phyloP scores from a whole-genome alignment of 2,888 invertebrate genomes.

The Malacosoma neustria region DNA sequence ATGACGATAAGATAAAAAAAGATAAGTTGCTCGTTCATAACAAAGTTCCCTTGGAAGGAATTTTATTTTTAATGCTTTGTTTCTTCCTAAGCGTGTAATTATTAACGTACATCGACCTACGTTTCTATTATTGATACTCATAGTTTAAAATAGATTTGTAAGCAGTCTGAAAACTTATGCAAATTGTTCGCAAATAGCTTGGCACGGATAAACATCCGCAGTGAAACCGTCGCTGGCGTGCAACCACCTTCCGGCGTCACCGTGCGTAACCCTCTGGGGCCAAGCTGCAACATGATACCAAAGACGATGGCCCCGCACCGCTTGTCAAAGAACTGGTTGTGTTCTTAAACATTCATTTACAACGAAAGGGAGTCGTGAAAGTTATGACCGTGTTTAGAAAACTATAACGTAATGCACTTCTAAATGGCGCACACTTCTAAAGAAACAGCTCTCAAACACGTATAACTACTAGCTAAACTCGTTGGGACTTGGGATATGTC shows the following conservation, averaged over 20 bases:
- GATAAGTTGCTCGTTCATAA: background rate
- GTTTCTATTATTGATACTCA: background rate
- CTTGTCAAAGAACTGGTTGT: conserved; percentile 36
- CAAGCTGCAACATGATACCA: conserved; percentile 28
- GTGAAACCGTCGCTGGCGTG: conserved; percentile 8
- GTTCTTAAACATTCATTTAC: conserved; percentile 37
- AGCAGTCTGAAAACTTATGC: conserved; percentile 1
- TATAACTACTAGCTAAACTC: background rate
- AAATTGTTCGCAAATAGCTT: conserved; percentile 3
- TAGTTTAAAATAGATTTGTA: background rate
- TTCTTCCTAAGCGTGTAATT: too few species aligned
- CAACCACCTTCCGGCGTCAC: conserved; percentile 20
- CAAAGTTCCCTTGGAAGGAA: too few species aligned
- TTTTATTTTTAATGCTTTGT: too few species aligned
- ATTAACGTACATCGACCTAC: too few species aligned
- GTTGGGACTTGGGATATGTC: background rate
- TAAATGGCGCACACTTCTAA: conserved; percentile 16
- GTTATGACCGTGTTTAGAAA: conserved; percentile 38
- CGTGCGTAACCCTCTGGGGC: conserved; percentile 26
- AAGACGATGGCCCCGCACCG: conserved; percentile 25
- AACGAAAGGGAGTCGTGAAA: conserved; percentile 42
- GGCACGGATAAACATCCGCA: conserved; percentile 15
- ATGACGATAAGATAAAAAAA: background rate
- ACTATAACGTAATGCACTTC: conserved; percentile 27
- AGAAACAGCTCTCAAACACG: background rate